Base-by-base conservation (phyloP, 2,113 vertebrate species). In the Promerops cafer region DNA sequence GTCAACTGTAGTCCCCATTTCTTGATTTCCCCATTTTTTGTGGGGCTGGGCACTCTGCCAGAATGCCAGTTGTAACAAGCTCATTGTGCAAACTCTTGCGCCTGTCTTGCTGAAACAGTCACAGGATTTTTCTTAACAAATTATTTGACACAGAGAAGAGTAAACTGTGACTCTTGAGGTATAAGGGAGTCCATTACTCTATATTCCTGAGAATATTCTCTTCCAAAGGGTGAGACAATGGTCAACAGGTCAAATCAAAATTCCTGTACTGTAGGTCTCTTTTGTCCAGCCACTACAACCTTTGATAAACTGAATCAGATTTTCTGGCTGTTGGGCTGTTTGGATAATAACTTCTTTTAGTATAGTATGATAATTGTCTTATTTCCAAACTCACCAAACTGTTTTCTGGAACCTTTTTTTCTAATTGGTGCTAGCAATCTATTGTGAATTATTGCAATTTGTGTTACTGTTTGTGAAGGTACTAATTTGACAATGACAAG, bases 1-100 rank as follows among this genome's bases (percentile, higher is more conserved):
- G 8, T 70, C 11, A 26, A 5, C 1, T 52, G 21, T 44, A 60
- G 39, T 52, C 5, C 5, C 10, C 5, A 22, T 42, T 13, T 53
- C 45, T 57, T 82, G 11, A n/a, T 10, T n/a, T n/a, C n/a, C n/a
- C n/a, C 0, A 2, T 17, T 15, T 59, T 79, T 16, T 60, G 10
- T 42, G 9, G 4, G 2, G 1, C 37, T 18, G 15, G 2, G 2
- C 13, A 4, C 6, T 61, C 13, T 42, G 3, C 3, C 37, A 54
- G 52, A 85, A 90, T 27, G 11, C 1, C 16, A 24, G 5, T 50
- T 30, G 16, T 23, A 68, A 33, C 7, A 53, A 57, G 15, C 2
- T 11, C 2, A 40, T 15, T 2, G 2, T 21, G 14, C 3, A 16
- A 60, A 9, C 3, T 70, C 28, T 30, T 17, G 7, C 20, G 7